Evolutionary conservation across 2,113 vertebrate species (phyloP).

Genomic region (Anolis sagrei): DNA sequence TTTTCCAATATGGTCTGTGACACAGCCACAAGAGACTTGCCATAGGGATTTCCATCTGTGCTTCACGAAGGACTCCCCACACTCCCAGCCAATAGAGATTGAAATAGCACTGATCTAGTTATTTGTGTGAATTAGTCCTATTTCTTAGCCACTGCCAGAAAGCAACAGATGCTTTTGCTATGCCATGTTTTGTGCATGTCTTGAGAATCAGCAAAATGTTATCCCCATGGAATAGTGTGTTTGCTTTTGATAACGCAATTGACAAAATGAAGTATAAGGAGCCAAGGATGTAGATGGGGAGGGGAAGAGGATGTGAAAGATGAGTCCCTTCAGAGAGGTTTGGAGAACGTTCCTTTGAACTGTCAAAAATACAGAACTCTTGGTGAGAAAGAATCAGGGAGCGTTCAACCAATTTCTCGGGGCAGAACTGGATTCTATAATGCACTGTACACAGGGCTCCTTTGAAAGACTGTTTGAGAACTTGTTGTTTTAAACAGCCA

Average conservation of each 20-base stretch:
- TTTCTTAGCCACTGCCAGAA: background rate
- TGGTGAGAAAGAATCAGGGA: background rate
- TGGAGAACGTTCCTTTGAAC: too few species aligned
- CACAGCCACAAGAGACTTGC: background rate
- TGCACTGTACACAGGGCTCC: background rate
- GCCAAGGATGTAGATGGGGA: background rate
- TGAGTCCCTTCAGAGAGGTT: background rate
- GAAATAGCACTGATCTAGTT: background rate
- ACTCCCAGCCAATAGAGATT: slow-evolving; percentile 7
- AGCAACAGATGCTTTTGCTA: slow-evolving; percentile 18
- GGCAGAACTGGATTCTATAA: background rate
- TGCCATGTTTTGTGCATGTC: background rate
- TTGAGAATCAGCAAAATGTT: background rate
- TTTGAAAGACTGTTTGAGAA: background rate
- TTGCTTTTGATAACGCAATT: slow-evolving; percentile 3
- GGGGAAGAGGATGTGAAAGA: background rate
- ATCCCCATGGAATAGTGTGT: background rate
- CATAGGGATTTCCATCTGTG: slow-evolving; percentile 7
- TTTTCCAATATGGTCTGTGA: background rate
- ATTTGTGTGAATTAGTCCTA: slow-evolving; percentile 17
- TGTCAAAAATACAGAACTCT: background rate
- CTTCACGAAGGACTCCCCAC: background rate
- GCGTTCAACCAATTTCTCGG: background rate
- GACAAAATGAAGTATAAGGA: slow-evolving; percentile 3
- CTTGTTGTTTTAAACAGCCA: too few species aligned